phyloP scores from a whole-genome alignment of 2,888 invertebrate genomes.

The Volucella inanis region DNA sequence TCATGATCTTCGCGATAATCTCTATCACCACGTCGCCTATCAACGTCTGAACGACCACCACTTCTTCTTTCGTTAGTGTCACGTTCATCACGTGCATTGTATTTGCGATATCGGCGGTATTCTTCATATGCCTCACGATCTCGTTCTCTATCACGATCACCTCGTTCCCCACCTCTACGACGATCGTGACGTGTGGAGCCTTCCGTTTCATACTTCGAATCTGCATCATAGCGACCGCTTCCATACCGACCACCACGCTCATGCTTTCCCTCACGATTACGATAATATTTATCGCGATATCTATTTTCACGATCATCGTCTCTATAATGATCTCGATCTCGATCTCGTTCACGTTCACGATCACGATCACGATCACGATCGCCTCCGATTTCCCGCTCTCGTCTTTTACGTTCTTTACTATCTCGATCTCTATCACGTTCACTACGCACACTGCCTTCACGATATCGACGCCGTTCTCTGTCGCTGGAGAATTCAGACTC shows the following conservation, averaged over 20 bases:
- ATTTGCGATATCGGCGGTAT: slow-evolving; percentile 76
- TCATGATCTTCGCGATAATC: slow-evolving; percentile 77
- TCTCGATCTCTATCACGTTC: slow-evolving; percentile 78
- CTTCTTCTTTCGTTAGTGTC: slow-evolving; percentile 69
- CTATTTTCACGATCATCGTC: slow-evolving; percentile 70
- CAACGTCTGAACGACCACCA: slow-evolving; percentile 72
- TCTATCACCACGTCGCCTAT: slow-evolving; percentile 74
- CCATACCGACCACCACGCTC: slow-evolving; percentile 77
- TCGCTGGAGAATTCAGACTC: slow-evolving; percentile 85
- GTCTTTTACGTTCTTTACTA: slow-evolving; percentile 78
- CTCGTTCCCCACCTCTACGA: slow-evolving; percentile 76
- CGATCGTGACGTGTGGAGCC: slow-evolving; percentile 81
- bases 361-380: slow-evolving; percentile 48
- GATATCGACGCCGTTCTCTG: slow-evolving; percentile 84
- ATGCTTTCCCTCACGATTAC: slow-evolving; percentile 80
- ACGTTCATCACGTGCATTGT: slow-evolving; percentile 63
- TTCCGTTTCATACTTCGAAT: slow-evolving; percentile 88
- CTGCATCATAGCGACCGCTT: slow-evolving; percentile 85
- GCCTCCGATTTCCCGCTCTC: slow-evolving; percentile 72
- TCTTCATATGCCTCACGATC: slow-evolving; percentile 77
- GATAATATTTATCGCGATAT: slow-evolving; percentile 75
- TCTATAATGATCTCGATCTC: slow-evolving; percentile 61
- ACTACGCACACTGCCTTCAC: slow-evolving; percentile 83
- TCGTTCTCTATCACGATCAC: slow-evolving; percentile 75
- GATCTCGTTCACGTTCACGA: not conserved